Conservation (phyloP, 1,140 invertebrate species). For the Camponotus pennsylvanicus region DNA sequence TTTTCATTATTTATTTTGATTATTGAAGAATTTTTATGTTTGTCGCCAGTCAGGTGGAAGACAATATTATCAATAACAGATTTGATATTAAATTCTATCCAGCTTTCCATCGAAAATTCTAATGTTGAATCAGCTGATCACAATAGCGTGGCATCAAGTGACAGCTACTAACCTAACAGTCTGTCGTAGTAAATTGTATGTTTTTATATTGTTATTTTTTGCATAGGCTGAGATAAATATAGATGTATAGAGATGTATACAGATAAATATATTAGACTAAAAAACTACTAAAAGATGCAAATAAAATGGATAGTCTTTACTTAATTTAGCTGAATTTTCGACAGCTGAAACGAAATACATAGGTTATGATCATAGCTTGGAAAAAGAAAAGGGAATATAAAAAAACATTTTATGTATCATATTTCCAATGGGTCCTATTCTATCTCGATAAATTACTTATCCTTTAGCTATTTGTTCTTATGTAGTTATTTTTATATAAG, state of each 20-base stretch:
- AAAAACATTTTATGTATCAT: not conserved
- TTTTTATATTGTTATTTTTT: not conserved
- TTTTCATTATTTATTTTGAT: constrained; percentile 86
- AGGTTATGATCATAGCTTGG: not conserved
- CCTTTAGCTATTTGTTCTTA: too few species aligned
- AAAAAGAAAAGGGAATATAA: not conserved
- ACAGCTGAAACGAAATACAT: not conserved
- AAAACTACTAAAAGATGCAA: not conserved
- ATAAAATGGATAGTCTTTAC: not conserved
- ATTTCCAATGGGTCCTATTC: too few species aligned
- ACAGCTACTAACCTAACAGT: not conserved
- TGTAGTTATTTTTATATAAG: too few species aligned
- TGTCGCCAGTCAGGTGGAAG: constrained; percentile 64
- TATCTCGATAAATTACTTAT: too few species aligned
- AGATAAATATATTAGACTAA: not conserved
- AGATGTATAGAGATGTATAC: not conserved
- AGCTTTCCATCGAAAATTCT: constrained; percentile 63
- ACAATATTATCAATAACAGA: constrained; percentile 68
- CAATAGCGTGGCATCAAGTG: not conserved
- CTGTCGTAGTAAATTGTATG: not conserved
- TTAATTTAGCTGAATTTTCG: not conserved
- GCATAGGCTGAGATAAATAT: not conserved
- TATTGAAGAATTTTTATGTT: constrained; percentile 63
- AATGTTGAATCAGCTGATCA: not conserved
- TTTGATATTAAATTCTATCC: constrained; percentile 30